A percentile compares a stretch with the other conserved stretches of the same genome.
These are phyloP conservation scores for Oedothorax gibbosus DNA, from an alignment of 1,140 invertebrate species.

Conservation along the genomic window DNA sequence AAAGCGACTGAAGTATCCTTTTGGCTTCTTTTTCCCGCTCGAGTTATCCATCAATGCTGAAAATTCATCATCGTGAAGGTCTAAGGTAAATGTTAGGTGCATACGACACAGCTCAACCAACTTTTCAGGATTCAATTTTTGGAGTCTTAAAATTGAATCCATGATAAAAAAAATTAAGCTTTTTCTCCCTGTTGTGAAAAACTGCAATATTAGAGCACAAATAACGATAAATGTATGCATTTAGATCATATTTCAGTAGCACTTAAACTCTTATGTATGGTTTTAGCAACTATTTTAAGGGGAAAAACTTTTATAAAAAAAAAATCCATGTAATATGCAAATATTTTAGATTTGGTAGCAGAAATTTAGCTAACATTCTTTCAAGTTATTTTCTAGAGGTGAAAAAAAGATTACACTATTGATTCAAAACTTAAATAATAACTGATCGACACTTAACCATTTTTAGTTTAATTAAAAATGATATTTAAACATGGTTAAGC, in stretches of 20 bases:
- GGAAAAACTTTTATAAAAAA: too few relatives aligned
- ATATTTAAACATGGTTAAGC: too few relatives aligned
- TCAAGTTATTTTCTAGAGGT: background rate
- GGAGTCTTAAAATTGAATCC: slow-evolving; percentile 39
- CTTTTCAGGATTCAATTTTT: slow-evolving; percentile 49
- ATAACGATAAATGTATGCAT: too few relatives aligned
- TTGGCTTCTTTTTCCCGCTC: slow-evolving; percentile 26
- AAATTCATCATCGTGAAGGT: slow-evolving; percentile 52
- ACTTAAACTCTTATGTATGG: too few relatives aligned
- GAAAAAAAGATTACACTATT: too few relatives aligned
- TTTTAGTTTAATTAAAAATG: too few relatives aligned
- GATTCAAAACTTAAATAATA: too few relatives aligned
- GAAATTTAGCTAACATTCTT: background rate
- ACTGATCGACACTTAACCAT: too few relatives aligned
- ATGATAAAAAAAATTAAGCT: background rate
- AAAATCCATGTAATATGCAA: too few relatives aligned
- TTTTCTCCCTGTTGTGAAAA: background rate
- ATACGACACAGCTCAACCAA: slow-evolving; percentile 50
- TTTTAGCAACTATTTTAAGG: too few relatives aligned
- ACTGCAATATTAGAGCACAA: too few relatives aligned
- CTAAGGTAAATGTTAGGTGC: slow-evolving; percentile 53
- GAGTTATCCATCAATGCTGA: slow-evolving; percentile 35
- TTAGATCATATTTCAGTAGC: too few relatives aligned
- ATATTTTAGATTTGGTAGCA: background rate
- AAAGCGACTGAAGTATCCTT: slow-evolving; percentile 45